Percentiles rank a stretch among this genome's conserved stretches.
phyloP scores from a whole-genome alignment of 2,113 vertebrate genomes.

The Parus major region DNA sequence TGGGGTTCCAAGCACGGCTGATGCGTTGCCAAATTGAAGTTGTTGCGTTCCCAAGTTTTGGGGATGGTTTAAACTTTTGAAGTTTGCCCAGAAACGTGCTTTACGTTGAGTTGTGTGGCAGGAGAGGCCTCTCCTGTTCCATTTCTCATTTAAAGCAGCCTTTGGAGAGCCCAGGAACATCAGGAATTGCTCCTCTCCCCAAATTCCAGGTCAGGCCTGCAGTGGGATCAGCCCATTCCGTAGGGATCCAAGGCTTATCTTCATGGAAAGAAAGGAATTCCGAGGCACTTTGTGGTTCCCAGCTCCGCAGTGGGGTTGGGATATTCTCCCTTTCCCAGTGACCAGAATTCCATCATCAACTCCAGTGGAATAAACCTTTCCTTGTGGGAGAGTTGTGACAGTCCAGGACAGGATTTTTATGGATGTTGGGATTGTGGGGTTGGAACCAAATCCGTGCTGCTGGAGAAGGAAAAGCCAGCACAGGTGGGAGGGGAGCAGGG shows the following conservation, averaged over 20 bases:
- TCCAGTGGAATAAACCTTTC: neutral
- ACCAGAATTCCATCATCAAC: neutral
- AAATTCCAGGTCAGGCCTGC: neutral
- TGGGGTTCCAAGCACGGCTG: neutral
- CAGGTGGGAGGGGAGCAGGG: neutral
- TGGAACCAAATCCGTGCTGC: neutral
- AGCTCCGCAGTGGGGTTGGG: neutral
- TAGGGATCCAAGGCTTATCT: neutral
- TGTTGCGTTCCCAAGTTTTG: neutral
- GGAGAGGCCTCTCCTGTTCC: neutral
- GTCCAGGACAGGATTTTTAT: neutral
- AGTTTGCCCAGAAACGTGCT: slow-evolving; percentile 25
- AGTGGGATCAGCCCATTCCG: neutral
- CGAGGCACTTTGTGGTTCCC: neutral
- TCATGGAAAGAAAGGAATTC: neutral
- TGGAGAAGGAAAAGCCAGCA: neutral
- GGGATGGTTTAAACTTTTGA: neutral
- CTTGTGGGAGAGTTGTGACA: neutral
- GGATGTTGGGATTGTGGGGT: accelerated
- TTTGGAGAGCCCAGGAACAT: neutral
- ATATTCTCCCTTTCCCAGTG: neutral
- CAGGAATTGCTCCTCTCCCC: neutral
- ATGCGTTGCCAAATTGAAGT: neutral
- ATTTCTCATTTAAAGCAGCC: neutral
- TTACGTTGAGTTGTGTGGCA: neutral